Base-by-base conservation (phyloP, 2,797 vertebrate genomes). In the Sus cebifrons region DNA sequence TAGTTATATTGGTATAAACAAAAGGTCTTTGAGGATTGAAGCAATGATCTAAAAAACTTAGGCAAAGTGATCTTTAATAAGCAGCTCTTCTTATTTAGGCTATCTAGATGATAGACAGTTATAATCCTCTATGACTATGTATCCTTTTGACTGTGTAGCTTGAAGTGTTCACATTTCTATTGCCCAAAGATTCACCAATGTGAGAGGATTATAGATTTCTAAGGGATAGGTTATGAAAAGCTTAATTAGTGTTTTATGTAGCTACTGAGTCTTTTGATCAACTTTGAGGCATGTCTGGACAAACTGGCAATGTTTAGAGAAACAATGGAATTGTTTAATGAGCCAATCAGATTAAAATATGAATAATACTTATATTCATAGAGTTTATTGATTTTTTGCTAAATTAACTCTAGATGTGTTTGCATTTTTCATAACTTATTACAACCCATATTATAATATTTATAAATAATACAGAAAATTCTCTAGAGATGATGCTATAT, bases 361-460 rank as follows among this genome's bases (percentile, higher is more conserved):
- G 97, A 98, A 81, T 97, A 97, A 86, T 97, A 96, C 23, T 97
- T 97, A 86, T 40, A 96, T 95, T 98, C 96, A 97, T 94, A 97
- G 85, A 94, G 88, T 44, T 91, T 96, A 93, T 97, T 98, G 97
- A 97, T 98, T 97, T 97, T 97, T 92, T 98, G 79, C 90, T 97
- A 97, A 96, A 98, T 96, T 88, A 89, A 92, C 98, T 97, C 98
- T 98, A 98, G 98, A 98, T 98, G 97, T 94, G 87, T 91, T 98
- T 74, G 93, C 96, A 91, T 93, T 98, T 95, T 98, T 97, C 97
- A 91, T 97, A 97, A 94, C 90, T 96, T 96, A 94, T 27, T 89
- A 96, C 58, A 4, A 1, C 71, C 52, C 54, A 36, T 93, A 77
- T 97, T 98, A 93, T 97, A 94, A 92, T 96, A 89, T 91, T 93